Conservation (phyloP, 2,888 invertebrate genomes). For the Poecilobothrus nobilitatus region DNA sequence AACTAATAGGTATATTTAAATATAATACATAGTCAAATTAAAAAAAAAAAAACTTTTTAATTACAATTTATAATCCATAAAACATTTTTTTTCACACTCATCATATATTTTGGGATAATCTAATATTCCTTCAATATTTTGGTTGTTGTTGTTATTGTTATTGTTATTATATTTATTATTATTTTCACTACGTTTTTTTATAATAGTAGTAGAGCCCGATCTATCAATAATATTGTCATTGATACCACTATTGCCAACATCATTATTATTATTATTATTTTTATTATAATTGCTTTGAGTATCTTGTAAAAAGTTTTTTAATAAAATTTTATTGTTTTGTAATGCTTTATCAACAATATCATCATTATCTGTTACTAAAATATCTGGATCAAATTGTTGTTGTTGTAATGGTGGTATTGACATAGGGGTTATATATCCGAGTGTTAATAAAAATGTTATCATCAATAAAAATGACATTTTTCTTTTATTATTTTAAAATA, state of each 20-base stretch:
- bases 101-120: slow-evolving; percentile 21
- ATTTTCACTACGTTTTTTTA: neutral
- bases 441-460: neutral
- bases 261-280: neutral
- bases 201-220: neutral
- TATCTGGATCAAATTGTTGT: neutral
- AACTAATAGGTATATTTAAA: too few relatives aligned
- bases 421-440: neutral
- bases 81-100: slow-evolving; percentile 16
- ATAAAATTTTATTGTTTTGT: neutral
- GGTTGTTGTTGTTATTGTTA: slow-evolving; percentile 10
- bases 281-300: too few relatives aligned
- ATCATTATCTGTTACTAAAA: neutral
- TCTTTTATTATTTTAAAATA: neutral
- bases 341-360: neutral
- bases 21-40: too few relatives aligned
- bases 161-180: slow-evolving; percentile 14
- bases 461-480: neutral
- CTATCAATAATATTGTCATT: slow-evolving; percentile 5
- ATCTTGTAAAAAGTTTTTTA: neutral
- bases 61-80: neutral
- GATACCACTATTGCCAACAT: slow-evolving; percentile 10
- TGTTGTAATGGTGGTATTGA: neutral
- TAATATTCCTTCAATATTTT: neutral
- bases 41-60: neutral